Evolutionary conservation across 2,113 vertebrate species (phyloP).

Genomic region (Talpa occidentalis): DNA sequence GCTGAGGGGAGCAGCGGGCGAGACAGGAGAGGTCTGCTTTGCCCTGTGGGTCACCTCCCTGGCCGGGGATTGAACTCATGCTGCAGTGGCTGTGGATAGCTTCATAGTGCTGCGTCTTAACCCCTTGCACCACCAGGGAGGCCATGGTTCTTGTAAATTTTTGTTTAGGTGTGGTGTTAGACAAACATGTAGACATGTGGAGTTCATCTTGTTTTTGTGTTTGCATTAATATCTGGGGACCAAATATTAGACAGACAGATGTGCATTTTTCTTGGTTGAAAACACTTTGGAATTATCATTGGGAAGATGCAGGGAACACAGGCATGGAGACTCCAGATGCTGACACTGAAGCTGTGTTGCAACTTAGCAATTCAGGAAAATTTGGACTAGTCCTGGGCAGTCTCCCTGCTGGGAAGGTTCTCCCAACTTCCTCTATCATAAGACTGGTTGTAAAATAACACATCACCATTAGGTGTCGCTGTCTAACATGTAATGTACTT

Average conservation of each 20-base stretch:
- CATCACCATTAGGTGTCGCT: slow-evolving; percentile 74
- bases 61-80: too few relatives aligned
- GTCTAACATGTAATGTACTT: slow-evolving; percentile 71
- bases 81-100: too few relatives aligned
- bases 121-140: too few relatives aligned
- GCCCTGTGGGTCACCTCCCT: too few relatives aligned
- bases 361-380: not conserved
- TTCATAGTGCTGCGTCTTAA: too few relatives aligned
- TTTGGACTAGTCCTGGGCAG: not conserved
- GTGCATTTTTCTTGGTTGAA: not conserved
- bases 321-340: not conserved
- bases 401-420: not conserved
- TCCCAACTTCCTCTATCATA: rapidly evolving
- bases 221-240: not conserved
- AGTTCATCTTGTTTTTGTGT: not conserved
- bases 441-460: slow-evolving; percentile 48
- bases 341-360: not conserved
- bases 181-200: not conserved
- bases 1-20: too few relatives aligned
- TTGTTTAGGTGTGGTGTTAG: not conserved
- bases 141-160: not conserved
- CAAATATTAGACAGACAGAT: not conserved
- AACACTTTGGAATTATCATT: not conserved
- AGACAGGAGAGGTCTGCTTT: too few relatives aligned
- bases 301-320: not conserved